Base-by-base conservation (phyloP, 2,113 vertebrate genomes). In the Sturnira hondurensis region DNA sequence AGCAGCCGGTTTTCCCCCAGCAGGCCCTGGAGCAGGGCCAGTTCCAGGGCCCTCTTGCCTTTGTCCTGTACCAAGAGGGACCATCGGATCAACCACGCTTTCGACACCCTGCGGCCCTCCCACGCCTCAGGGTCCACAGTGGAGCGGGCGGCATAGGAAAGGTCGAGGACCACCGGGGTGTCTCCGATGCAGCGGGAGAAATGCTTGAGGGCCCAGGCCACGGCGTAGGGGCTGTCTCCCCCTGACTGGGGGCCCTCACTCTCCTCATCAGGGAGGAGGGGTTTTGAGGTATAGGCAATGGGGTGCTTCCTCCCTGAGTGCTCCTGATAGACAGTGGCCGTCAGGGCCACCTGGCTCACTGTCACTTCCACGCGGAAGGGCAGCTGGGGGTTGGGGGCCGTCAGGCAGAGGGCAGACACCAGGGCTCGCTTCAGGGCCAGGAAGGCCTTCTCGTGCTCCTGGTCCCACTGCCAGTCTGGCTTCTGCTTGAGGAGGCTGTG, bases 181-280 rank as follows among this genome's bases (percentile, higher is more conserved):
- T 97, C 97, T 20, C 97, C 97, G 7, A 97, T 88, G 41, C 92
- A 97, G 65, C 82, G 93, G 17, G 97, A 95, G 61, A 98, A 98
- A 41, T 97, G 97, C 80, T 96, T 97, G 74, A 98, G 96, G 47
- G 97, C 97, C 97, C 97, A 97, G 76, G 97, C 96, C 56, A 98
- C 95, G 0, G 97, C 97, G 0, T 97, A 98, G 93, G 96, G 96
- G 86, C 97, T 97, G 82, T 97, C 97, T 33, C 96, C 97, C 16
- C 97, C 96, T 0, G 96, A 97, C 67, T 97, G 97, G 8, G 97
- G 96, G 2, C 97, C 97, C 93, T 97, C 91, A 0, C 97, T 89
- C 20, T 97, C 91, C 83, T 97, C 97, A 0, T 97, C 96, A 0
- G 97, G 97, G 41, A 97, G 96, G 26, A 98, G 96, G 71, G 97